Conservation (phyloP, 2,888 invertebrate species). For the Lumbricus terrestris region DNA sequence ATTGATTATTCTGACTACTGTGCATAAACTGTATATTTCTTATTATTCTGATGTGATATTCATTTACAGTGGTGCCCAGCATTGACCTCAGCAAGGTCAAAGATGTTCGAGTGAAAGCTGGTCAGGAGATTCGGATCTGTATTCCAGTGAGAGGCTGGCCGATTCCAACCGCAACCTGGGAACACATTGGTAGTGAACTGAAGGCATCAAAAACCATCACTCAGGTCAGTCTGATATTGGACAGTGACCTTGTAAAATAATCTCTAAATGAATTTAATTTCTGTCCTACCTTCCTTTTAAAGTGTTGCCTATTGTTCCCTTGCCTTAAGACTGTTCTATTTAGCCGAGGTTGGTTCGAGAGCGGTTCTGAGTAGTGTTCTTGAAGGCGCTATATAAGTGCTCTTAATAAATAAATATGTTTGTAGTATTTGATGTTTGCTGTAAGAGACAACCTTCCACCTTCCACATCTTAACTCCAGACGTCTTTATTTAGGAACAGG, state of each 20-base stretch:
- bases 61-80: slow-evolving; percentile 71
- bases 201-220: slow-evolving; percentile 21
- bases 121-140: slow-evolving; percentile 94
- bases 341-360: no score
- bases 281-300: neutral
- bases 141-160: slow-evolving; percentile 92
- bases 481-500: no score
- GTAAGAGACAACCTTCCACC: slow-evolving; percentile 11
- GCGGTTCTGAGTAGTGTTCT: no score
- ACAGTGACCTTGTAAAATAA: neutral
- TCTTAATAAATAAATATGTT: no score
- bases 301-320: no score
- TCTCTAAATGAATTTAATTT: slow-evolving; percentile 17
- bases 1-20: neutral
- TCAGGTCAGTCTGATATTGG: slow-evolving; percentile 16
- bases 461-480: neutral
- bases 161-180: slow-evolving; percentile 88
- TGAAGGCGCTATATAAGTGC: no score
- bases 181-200: slow-evolving; percentile 45
- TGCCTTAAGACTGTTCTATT: no score
- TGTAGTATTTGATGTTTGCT: neutral
- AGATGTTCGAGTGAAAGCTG: slow-evolving; percentile 93
- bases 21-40: neutral
- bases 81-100: slow-evolving; percentile 72
- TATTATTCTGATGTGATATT: neutral